Percentiles rank a stretch among this genome's conserved stretches.
phyloP scores from a whole-genome alignment of 2,797 vertebrate genomes.

The Rhinichthys osculus region DNA sequence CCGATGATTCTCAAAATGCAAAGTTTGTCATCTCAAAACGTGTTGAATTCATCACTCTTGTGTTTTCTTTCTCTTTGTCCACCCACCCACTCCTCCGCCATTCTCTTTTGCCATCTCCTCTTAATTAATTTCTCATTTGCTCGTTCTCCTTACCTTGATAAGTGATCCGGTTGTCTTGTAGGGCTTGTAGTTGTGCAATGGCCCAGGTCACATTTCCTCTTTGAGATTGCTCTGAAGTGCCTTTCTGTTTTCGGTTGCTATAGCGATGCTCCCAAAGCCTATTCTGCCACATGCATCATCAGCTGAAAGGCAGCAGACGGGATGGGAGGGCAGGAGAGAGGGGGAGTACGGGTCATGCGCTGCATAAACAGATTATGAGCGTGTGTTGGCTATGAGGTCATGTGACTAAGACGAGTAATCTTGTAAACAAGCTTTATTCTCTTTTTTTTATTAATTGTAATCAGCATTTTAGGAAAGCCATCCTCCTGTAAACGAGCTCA shows the following conservation, averaged over 20 bases:
- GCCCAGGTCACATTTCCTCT: conserved; percentile 58
- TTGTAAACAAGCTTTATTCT: conserved; percentile 15
- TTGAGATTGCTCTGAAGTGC: conserved; percentile 49
- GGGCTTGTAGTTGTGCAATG: conserved; percentile 15
- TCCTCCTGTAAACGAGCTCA: background rate
- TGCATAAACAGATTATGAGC: conserved; percentile 49
- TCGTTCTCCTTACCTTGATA: conserved; percentile 31
- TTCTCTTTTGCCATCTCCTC: background rate
- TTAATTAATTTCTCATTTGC: background rate
- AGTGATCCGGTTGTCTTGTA: conserved; percentile 11
- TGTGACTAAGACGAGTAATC: conserved; percentile 13
- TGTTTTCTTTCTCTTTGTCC: background rate
- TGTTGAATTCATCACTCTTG: conserved; percentile 1
- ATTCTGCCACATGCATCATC: conserved; percentile 40
- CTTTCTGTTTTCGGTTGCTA: conserved; percentile 56
- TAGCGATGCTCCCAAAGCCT: conserved; percentile 57
- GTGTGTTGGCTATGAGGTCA: conserved; percentile 49
- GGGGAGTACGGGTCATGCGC: conserved; percentile 19
- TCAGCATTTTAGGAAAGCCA: background rate
- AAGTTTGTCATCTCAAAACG: background rate
- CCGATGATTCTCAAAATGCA: background rate
- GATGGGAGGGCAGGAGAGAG: conserved; percentile 10
- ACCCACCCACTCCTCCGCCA: conserved; percentile 6
- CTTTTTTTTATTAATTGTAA: background rate
- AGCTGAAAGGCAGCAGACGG: conserved; percentile 18